These are phyloP conservation scores for Eulemur rubriventer DNA, from an alignment of 2,797 vertebrate genomes.

Conservation along the genomic window DNA sequence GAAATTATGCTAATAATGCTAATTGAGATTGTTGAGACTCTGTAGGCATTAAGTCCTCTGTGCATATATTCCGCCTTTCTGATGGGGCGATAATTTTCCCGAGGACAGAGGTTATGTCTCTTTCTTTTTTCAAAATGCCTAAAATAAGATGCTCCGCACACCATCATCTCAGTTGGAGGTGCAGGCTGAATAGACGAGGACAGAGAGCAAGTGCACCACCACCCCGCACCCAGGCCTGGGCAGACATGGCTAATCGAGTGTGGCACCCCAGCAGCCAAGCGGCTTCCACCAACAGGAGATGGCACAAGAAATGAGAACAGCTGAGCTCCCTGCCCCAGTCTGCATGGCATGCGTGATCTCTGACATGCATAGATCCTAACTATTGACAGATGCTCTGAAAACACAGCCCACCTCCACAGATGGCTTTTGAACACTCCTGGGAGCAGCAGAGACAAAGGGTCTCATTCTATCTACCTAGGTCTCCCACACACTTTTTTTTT, in stretches of 20 bases:
- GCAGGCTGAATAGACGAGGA: not conserved
- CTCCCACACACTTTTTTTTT: not conserved
- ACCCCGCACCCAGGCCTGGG: not conserved
- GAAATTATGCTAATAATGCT: constrained; percentile 26
- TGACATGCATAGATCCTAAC: not conserved
- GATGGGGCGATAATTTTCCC: constrained; percentile 49
- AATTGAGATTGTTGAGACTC: constrained; percentile 41
- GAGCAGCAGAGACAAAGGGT: not conserved
- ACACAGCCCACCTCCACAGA: not conserved
- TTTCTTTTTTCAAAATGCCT: constrained; percentile 52
- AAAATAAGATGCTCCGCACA: constrained; percentile 36
- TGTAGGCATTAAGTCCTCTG: constrained; percentile 8
- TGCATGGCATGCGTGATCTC: not conserved
- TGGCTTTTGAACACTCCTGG: not conserved
- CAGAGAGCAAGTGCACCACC: not conserved
- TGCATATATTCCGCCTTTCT: constrained; percentile 33
- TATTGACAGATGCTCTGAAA: not conserved
- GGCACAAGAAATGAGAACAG: not conserved
- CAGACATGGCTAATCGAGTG: constrained; percentile 49
- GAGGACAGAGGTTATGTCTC: constrained; percentile 52
- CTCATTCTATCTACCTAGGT: not conserved
- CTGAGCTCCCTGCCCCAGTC: not conserved
- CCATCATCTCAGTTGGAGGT: not conserved
- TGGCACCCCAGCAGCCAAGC: not conserved
- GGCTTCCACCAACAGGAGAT: not conserved